Evolutionary conservation across 2,113 vertebrate genomes (phyloP), one percentile per base, ranked within the genome.

Genomic region (Phrynosoma blainvillii): DNA sequence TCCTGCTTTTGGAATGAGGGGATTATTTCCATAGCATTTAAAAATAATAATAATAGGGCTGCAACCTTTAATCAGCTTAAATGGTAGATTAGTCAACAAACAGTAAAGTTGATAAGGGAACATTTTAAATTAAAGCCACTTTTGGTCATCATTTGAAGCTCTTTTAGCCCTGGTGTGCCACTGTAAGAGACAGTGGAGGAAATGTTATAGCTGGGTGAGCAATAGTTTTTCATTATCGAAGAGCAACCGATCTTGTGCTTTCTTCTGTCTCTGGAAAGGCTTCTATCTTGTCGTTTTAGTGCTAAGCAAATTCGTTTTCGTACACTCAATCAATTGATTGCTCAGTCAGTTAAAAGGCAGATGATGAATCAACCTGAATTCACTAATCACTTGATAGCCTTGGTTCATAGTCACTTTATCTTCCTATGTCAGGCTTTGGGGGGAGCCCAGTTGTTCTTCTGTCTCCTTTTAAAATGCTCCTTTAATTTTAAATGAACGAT

Each of bases 81-180:
- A 85, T 65, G 54, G 62, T 36, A 85, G 62, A n/a, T 85, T 77
- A 77, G 74, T 65, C 84, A 65, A 66, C 56, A 36, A 66, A 40
- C 18, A 47, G 40, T 66, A 36, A 32, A 77, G 74, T 13, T 47
- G 75, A 74, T 2, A 47, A 66, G 59, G 62, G 75, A 40, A 79
- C 47, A 70, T 86, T 86, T 86, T 86, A 86, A 78, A 79, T 85
- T 65, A 77, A 85, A 47, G 62, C 32, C n/a, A n/a, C 27, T n/a
- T 40, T 86, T 54, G 84, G 42, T 68, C 42, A 86, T 86, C 30
- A 54, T 78, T 54, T 47, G 76, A 68, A 30, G 30, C 62, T 79
- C 52, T 68, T 47, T 86, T 86, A 75, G 75, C 62, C n/a, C 74
- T 76, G 56, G 59, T 47, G 27, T 21, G 62, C 56, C 42, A 42